Percentiles rank a stretch among this genome's conserved stretches.
Conservation (phyloP, 2,113 vertebrate genomes). For the Eurystomus gularis region DNA sequence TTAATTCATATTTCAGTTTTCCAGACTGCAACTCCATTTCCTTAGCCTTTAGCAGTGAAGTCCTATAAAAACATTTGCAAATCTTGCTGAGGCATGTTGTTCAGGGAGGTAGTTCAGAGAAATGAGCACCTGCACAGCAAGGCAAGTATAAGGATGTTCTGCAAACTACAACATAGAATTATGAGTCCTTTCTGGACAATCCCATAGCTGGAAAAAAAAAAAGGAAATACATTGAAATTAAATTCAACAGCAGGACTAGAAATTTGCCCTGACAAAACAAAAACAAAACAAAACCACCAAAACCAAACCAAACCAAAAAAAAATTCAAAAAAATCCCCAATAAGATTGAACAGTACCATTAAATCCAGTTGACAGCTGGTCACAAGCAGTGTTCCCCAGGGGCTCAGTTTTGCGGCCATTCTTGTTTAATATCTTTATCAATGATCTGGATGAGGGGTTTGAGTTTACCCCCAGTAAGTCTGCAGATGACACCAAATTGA, state of each 20-base stretch:
- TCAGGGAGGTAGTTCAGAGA: background rate
- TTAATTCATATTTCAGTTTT: background rate
- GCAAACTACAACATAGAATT: background rate
- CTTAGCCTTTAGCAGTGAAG: background rate
- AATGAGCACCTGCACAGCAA: background rate
- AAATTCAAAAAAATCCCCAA: accelerated
- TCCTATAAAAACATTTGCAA: background rate
- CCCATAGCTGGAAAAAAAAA: background rate
- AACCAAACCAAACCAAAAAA: background rate
- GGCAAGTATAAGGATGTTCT: background rate
- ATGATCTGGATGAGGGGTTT: no score
- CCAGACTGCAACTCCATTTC: background rate
- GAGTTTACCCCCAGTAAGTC: no score
- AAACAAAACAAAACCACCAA: background rate
- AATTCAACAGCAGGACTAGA: background rate
- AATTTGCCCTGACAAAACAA: background rate
- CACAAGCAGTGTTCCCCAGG: no score
- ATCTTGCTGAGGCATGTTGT: background rate
- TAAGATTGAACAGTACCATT: background rate
- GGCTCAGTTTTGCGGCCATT: no score
- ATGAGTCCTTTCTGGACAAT: background rate
- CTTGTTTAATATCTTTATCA: no score
- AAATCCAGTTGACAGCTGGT: no score
- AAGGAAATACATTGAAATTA: background rate
- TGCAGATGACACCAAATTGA: no score